Conservation (phyloP, 2,888 invertebrate genomes). For the Flabesymbios commensalis region DNA sequence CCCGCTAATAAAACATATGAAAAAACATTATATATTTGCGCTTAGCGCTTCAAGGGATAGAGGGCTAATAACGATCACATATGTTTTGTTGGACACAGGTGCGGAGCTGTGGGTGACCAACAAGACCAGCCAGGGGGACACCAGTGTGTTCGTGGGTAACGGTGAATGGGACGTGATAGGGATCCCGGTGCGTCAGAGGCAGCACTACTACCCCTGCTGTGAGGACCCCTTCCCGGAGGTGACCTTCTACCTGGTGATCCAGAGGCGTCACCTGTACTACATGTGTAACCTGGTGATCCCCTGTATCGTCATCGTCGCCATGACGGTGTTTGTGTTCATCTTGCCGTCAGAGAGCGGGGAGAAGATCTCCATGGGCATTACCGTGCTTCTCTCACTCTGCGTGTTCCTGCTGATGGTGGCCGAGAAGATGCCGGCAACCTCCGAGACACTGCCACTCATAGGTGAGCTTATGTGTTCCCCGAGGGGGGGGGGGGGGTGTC, state of each 20-base stretch:
- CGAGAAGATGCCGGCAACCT: slow-evolving; percentile 1
- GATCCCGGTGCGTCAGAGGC: slow-evolving; percentile 45
- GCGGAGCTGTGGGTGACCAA: no score
- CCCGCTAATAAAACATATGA: no score
- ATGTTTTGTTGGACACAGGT: no score
- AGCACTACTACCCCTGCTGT: slow-evolving; percentile 40
- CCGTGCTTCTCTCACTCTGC: neutral
- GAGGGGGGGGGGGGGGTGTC: no score
- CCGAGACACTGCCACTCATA: no score
- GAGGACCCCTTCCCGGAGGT: neutral
- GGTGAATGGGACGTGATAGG: slow-evolving; percentile 54
- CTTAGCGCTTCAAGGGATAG: no score
- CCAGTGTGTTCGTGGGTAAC: slow-evolving; percentile 51
- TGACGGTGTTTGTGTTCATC: neutral
- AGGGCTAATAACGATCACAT: no score
- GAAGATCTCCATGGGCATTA: neutral
- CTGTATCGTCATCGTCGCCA: neutral
- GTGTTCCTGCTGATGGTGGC: neutral
- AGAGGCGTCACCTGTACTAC: neutral
- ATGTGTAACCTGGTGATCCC: neutral
- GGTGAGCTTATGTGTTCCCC: no score
- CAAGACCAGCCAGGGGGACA: no score
- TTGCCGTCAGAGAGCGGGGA: slow-evolving; percentile 1
- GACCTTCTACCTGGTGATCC: neutral
- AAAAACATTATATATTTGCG: no score